phyloP scores from a whole-genome alignment of 2,797 vertebrate genomes.

The Hirundo rustica region DNA sequence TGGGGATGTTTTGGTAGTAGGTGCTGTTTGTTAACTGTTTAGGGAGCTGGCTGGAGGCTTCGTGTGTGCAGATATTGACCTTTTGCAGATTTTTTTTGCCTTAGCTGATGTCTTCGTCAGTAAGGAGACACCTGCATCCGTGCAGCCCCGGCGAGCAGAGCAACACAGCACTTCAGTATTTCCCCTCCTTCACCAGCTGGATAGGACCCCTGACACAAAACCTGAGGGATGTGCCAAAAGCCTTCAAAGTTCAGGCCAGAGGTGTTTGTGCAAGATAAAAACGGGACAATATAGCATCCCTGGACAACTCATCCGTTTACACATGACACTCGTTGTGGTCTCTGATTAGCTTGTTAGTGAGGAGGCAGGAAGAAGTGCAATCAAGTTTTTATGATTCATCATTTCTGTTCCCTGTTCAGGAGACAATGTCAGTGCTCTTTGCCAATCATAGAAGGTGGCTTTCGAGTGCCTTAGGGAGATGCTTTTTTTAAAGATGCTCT shows the following conservation, averaged over 20 bases:
- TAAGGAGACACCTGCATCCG: constrained; percentile 83
- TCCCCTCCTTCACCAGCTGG: constrained; percentile 71
- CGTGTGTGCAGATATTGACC: constrained; percentile 13
- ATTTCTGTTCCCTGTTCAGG: constrained; percentile 71
- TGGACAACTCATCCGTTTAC: constrained; percentile 69
- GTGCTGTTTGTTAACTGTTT: constrained; percentile 47
- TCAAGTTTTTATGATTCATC: constrained; percentile 76
- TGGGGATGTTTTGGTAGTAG: constrained; percentile 3
- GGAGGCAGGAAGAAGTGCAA: constrained; percentile 74
- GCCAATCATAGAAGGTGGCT: constrained; percentile 64
- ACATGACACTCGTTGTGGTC: constrained; percentile 47
- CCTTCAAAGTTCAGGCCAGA: constrained; percentile 74
- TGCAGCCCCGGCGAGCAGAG: constrained; percentile 4
- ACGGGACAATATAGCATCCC: constrained; percentile 70
- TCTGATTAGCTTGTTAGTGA: constrained; percentile 72
- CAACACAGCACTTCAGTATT: constrained; percentile 51
- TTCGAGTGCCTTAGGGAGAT: constrained; percentile 58
- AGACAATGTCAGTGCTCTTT: constrained; percentile 73
- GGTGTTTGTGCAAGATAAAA: constrained; percentile 79
- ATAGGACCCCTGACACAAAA: constrained; percentile 69
- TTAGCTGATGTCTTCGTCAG: constrained; percentile 67
- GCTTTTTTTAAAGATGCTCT: constrained; percentile 67
- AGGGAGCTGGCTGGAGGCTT: neutral
- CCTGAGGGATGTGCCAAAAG: constrained; percentile 77
- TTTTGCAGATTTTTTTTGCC: constrained; percentile 63